Evolutionary conservation across 1,140 invertebrate genomes (phyloP).

Genomic region (Heterodera carotae): DNA sequence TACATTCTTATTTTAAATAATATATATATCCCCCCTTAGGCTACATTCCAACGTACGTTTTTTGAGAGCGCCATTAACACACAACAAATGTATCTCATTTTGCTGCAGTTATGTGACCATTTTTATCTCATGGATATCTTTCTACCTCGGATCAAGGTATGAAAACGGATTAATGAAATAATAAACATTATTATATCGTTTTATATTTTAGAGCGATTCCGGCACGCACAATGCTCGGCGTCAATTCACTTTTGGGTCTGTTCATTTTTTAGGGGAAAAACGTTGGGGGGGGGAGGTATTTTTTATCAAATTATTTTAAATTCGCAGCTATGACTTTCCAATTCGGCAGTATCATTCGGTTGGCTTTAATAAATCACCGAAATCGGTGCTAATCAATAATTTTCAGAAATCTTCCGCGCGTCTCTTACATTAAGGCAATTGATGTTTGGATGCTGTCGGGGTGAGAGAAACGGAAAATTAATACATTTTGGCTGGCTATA

Average conservation of each 20-base stretch:
- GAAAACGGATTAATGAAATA: constrained; percentile 4
- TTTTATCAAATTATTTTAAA: constrained; percentile 24
- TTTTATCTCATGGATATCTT: constrained; percentile 65
- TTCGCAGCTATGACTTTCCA: constrained; percentile 63
- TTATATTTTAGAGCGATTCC: constrained; percentile 58
- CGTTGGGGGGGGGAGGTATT: no score
- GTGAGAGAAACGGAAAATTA: neutral
- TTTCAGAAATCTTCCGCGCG: constrained; percentile 58
- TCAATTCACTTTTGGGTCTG: constrained; percentile 58
- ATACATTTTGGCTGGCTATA: no score
- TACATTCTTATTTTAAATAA: neutral
- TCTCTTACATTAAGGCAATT: constrained; percentile 62
- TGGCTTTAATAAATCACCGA: neutral
- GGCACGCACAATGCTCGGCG: constrained; percentile 63
- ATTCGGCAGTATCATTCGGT: constrained; percentile 62
- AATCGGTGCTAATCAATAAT: neutral
- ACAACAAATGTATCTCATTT: constrained; percentile 23
- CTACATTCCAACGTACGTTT: constrained; percentile 33
- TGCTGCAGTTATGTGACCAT: constrained; percentile 60
- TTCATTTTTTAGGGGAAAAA: constrained; percentile 20
- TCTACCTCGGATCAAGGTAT: constrained; percentile 60
- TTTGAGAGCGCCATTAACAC: neutral
- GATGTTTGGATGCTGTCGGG: constrained; percentile 55
- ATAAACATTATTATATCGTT: no score
- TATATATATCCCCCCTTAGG: neutral